Evolutionary conservation across 2,888 invertebrate species (phyloP).

Genomic region (Portevinia maculata): DNA sequence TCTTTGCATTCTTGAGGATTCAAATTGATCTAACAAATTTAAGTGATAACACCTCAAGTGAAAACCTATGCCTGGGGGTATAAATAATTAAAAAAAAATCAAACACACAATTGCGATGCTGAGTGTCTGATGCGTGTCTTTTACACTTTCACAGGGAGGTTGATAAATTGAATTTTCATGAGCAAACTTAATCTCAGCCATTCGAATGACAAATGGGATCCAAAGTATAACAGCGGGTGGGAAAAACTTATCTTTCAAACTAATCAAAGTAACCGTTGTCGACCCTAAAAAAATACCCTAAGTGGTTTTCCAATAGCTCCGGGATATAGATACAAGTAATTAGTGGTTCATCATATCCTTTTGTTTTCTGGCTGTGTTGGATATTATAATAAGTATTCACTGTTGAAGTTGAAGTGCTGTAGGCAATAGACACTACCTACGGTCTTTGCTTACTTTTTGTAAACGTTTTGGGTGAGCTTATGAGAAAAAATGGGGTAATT

Average conservation of each 20-base stretch:
- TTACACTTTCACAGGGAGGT: slow-evolving; percentile 16
- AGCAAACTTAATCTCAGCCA: slow-evolving; percentile 21
- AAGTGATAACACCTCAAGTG: not conserved
- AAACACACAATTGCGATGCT: slow-evolving; percentile 19
- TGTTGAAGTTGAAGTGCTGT: not conserved
- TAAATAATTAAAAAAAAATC: not conserved
- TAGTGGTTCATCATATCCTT: slow-evolving; percentile 10
- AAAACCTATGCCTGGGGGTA: not conserved
- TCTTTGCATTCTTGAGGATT: slow-evolving; percentile 3
- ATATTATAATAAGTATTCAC: not conserved
- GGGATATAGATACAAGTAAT: slow-evolving; percentile 31
- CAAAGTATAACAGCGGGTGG: slow-evolving; percentile 22
- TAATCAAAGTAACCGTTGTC: not conserved
- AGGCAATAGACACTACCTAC: slow-evolving; percentile 8
- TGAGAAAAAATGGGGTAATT: slow-evolving; percentile 8
- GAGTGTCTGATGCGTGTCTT: slow-evolving; percentile 27
- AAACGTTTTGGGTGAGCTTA: slow-evolving; percentile 30
- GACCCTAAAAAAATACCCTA: slow-evolving; percentile 2
- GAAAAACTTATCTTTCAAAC: not conserved
- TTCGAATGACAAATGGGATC: not conserved
- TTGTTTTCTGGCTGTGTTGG: slow-evolving; percentile 7
- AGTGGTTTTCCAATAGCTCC: not conserved
- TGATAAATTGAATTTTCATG: slow-evolving; percentile 42
- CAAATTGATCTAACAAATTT: slow-evolving; percentile 25
- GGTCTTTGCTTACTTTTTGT: slow-evolving; percentile 4